Evolutionary conservation across 1,140 invertebrate genomes (phyloP), one percentile per base, ranked within the genome.

Genomic region (Ceratina japonica): DNA sequence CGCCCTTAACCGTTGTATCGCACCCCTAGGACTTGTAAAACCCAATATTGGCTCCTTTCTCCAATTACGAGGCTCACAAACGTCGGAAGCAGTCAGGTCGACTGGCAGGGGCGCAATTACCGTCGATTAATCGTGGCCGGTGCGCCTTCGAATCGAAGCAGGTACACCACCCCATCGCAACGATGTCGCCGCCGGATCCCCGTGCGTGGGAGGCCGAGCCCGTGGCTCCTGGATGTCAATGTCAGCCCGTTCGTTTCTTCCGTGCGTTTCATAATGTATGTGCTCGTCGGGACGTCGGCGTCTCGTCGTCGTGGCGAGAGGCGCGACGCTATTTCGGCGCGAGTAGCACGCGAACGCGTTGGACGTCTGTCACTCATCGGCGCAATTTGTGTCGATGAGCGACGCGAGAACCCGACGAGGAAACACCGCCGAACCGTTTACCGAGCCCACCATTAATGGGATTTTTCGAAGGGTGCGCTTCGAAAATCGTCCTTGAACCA

Each of bases 371-470:
- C 77, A 3, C 51, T 79, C 77, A 73, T 27, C 52, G 51, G 12
- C 1, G 61, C 76, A 79, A 79, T 79, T 79, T 74, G 61, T 0
- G 70, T 65, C 75, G 75, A 78, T 72, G 61, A 49, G 22, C 37
- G 37, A 44, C 16, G 13, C 22, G 27, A 31, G 64, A 66, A 15
- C 22, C 15, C 49, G 52, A 58, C 15, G 8, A 61, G 62, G 70
- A n/a, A 37, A 37, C 70, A 18, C n/a, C 65, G 22, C n/a, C 22
- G 76, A 79, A 59, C 58, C 51, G 61, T 74, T 74, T 59, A 37
- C n/a, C n/a, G 24, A 1, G 5, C 18, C 18, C n/a, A n/a, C 77
- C 62, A 58, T 74, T 73, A 79, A 44, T 24, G 51, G 27, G 22
- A n/a, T 27, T 63, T 72, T 76, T 31, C 65, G n/a, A 61, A 44